Base-by-base conservation (phyloP, 2,113 vertebrate genomes). In the Hoplias malabaricus region DNA sequence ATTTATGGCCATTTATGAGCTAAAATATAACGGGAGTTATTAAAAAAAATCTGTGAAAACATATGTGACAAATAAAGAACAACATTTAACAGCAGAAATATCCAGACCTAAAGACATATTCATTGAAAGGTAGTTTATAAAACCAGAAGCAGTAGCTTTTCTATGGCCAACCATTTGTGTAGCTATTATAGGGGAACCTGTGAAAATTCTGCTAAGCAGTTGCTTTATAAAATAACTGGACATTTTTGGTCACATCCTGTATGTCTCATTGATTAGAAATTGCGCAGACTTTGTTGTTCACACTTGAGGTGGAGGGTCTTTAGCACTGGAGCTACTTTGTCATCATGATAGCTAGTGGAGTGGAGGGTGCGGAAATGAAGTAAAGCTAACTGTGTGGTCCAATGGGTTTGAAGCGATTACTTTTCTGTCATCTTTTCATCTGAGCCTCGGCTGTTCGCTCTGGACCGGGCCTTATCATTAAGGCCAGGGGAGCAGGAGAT, bases 381-480 rank as follows among this genome's bases (percentile, higher is more conserved):
- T 23, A 61, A 73, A 73, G 62, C 70, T 59, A 73, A 59, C 23
- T 23, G 25, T 23, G 38, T 42, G 42, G 56, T 62, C 38, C 57
- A 42, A 73, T 73, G 57, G 57, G 40, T 61, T 61, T 23, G 21
- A 14, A 29, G 36, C 53, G 23, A 72, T 72, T 73, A 73, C 43
- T 46, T 29, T 33, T 66, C 46, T 33, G 50, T 53, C 43, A 66
- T 66, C 23, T 4, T 31, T 66, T 40, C 36, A 21, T 66, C 63
- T 56, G 62, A 77, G 66, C 53, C 83, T 82, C 83, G 56, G 84
- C 70, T 62, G 78, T 82, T 81, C 61, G 78, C 50, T 74, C 69
- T 50, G 65, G 46, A 82, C 72, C 65, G 38, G 25, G 36, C 75
- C 75, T 87, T 86, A 86, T 89, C 82, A 88, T 90, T 87, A 89